A percentile compares a stretch with the other conserved stretches of the same genome.
Evolutionary conservation across 2,797 vertebrate species (phyloP).

Genomic region (Rhinophrynus dorsalis): DNA sequence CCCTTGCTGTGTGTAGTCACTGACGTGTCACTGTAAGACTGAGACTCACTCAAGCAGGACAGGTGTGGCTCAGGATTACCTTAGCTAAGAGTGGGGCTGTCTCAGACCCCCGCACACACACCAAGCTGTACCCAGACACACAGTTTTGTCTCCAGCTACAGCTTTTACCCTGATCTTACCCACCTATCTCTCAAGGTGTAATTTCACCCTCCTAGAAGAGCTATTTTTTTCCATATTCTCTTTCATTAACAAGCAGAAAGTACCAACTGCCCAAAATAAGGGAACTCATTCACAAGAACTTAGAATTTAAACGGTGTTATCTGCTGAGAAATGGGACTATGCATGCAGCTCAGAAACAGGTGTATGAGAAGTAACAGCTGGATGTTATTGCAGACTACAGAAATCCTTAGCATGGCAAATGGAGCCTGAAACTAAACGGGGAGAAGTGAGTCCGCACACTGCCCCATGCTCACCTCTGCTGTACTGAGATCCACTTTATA

Average conservation of each 20-base stretch:
- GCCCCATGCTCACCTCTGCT: background rate
- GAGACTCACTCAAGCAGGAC: background rate
- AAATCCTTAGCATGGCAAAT: background rate
- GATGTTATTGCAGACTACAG: background rate
- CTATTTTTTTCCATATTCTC: too few species aligned
- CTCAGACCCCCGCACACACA: too few species aligned
- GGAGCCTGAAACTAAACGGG: too few species aligned
- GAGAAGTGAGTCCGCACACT: background rate
- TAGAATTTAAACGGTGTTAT: too few species aligned
- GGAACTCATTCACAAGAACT: too few species aligned
- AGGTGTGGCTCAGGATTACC: conserved; percentile 11
- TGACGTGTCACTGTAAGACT: conserved; percentile 34
- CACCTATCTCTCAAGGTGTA: background rate
- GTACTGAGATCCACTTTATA: background rate
- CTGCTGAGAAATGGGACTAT: background rate
- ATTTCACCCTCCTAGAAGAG: too few species aligned
- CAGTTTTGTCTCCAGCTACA: too few species aligned
- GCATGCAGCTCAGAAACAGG: background rate
- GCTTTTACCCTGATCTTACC: background rate
- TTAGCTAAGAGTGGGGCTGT: too few species aligned
- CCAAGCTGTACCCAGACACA: too few species aligned
- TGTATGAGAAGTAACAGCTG: background rate
- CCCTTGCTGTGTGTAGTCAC: background rate
- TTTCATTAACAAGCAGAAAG: too few species aligned
- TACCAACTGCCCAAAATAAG: too few species aligned